Base-by-base conservation (phyloP, 2,113 vertebrate species). In the Anhinga anhinga region DNA sequence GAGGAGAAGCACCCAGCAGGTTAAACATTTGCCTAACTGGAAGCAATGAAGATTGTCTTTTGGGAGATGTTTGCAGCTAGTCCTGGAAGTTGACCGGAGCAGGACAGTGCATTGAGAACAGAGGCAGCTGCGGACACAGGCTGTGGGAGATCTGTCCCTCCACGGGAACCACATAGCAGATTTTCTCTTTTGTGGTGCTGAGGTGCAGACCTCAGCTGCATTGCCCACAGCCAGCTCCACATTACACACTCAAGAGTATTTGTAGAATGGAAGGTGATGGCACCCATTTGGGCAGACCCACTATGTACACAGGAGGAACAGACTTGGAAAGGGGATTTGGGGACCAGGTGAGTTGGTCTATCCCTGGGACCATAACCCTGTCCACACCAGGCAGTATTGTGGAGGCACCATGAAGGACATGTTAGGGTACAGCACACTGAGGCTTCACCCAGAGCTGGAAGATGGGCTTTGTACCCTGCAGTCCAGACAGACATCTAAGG, bases 211-310 rank as follows among this genome's bases (percentile, higher is more conserved):
- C 42, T 26, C 21, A 30, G 38, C 67, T 58, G 55, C 42, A 3
- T 16, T 40, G 36, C 26, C 53, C 52, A 38, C 25, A 30, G 44
- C 15, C 65, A 93, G 52, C 42, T 59, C 74, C 62, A 45, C 13
- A 1, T 10, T 5, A 22, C n/a, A 17, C 12, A 2, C 36, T 30
- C 0, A 0, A 38, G 79, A 36, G 10, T 17, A 38, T 40, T 34
- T 53, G 9, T 0, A 21, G 78, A 26, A 22, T 36, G 17, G 73
- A 49, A 85, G 65, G 45, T 9, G 42, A 27, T 36, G 38, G 38
- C 32, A 17, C 13, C 23, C 0, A 0, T 40, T 44, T 2, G 6
- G 11, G 50, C 59, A 36, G 25, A 32, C 12, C 13, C 8, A 1
- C 42, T 5, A 6, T 4, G 5, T 14, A 74, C 40, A 42, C 0